Base-by-base conservation (phyloP, 2,888 invertebrate species). In the Pterostichus niger region DNA sequence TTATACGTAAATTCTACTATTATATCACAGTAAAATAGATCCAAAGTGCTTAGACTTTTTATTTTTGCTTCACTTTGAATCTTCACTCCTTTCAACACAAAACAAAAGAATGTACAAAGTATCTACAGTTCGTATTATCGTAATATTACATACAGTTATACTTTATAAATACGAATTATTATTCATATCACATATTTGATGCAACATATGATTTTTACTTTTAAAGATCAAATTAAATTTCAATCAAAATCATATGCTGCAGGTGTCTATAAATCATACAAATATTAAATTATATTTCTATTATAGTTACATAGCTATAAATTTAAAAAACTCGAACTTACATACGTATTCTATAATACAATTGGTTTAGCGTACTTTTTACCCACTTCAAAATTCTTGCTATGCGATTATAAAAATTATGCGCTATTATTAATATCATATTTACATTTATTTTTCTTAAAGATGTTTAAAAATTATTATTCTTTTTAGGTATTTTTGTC, bases 11-110 rank as follows among this genome's bases (percentile, higher is more conserved):
- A 49, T 13, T 24, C 59, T 24, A 59, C 59, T 59, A 59, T 13
- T 59, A 59, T 59, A 59, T 59, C 59, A 59, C 59, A 49, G 49
- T 49, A 49, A 49, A 49, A 49, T 49, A 59, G 59, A 59, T 6
- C 17, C 31, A 59, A 59, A 59, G 17, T 59, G 17, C 59, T 24
- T 17, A 17, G 6, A 49, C 49, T 10, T 56, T 56, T 56, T 15
- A 13, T 59, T 59, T 31, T 59, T 24, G 24, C 59, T 24, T 59
- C 24, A 59, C 59, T 17, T 17, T 31, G 17, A 59, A 10, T 31
- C 31, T 31, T 24, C 59, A 24, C 31, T 31, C 59, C 31, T n/a
- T 49, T 49, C 5, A 49, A 49, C 49, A 49, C 13, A 49, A 49
- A 49, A 6, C n/a, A 2, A 2, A 13, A 49, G 13, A n/a, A 13